These are phyloP conservation scores for Phalacrocorax pelagicus DNA, from an alignment of 2,113 vertebrate genomes.

Conservation along the genomic window DNA sequence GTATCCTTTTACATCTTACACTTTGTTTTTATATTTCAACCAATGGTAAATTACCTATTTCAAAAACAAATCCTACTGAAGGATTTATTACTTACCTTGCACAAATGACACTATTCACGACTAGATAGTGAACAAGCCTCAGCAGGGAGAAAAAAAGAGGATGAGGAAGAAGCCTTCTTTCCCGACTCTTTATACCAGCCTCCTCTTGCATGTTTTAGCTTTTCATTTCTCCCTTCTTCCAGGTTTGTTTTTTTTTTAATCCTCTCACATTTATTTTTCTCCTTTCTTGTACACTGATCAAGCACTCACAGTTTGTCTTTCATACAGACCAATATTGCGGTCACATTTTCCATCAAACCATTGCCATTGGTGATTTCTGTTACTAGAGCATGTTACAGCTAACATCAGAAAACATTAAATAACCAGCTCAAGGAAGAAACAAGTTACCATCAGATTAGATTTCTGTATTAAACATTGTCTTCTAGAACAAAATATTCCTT, in stretches of 20 bases:
- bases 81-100: neutral
- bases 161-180: neutral
- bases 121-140: neutral
- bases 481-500: neutral
- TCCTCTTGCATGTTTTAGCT: neutral
- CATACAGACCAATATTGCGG: rapidly evolving
- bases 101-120: neutral
- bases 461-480: neutral
- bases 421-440: neutral
- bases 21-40: neutral
- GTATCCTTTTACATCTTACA: neutral
- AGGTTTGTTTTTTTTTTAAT: neutral
- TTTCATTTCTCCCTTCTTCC: neutral
- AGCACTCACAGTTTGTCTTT: neutral
- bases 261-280: neutral
- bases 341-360: neutral
- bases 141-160: neutral
- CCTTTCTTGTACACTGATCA: neutral
- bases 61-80: neutral
- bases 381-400: neutral
- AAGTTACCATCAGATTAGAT: neutral
- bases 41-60: neutral
- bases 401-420: neutral
- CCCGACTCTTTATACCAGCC: neutral
- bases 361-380: neutral